Evolutionary conservation across 2,888 invertebrate species (phyloP), one percentile per base, ranked within the genome.

Genomic region (Tenodera sinensis): DNA sequence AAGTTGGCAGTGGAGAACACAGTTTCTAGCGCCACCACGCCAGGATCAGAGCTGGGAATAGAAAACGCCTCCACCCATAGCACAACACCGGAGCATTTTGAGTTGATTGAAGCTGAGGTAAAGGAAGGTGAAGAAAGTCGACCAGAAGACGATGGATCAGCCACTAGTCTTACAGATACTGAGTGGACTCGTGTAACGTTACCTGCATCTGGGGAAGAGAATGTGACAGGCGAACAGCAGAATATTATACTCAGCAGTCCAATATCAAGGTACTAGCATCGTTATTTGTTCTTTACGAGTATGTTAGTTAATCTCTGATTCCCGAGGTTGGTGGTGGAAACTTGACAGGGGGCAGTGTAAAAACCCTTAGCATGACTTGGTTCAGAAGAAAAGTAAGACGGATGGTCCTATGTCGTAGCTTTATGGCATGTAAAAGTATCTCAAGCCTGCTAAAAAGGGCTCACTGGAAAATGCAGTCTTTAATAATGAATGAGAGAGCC

Each of bases 11-110:
- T 42, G 14, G 86, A 42, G 27, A 84, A 88, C 1, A 88, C 87
- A 30, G 54, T 84, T 28, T 89, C 90, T 25, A 84, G 28, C 54
- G 88, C 42, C 15, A 90, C 90, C 7, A 88, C 90, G 14, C 89
- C 90, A n/a, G 89, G 87, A 28, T 89, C 90, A 42, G 90, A 89
- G 28, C 30, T 87, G 2, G 88, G 84, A 12, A 84, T 82, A 28
- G 92, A 71, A 92, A 93, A 93, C 0, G 92, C 91, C 3, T 94
- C 95, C 0, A 94, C 94, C 0, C 94, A 95, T 87, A 95, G 95
- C 91, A 94, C 94, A 1, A 95, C 95, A 0, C 95, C 95, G 0
- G 95, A 95, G 91, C 94, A 95, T 91, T 96, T 95, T 92, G 95
- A 96, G 92, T 95, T 96, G 91, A 95, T 95, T 91, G 95, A 95